phyloP scores from a whole-genome alignment of 1,140 invertebrate species.

The Hylyphantes graminicola region DNA sequence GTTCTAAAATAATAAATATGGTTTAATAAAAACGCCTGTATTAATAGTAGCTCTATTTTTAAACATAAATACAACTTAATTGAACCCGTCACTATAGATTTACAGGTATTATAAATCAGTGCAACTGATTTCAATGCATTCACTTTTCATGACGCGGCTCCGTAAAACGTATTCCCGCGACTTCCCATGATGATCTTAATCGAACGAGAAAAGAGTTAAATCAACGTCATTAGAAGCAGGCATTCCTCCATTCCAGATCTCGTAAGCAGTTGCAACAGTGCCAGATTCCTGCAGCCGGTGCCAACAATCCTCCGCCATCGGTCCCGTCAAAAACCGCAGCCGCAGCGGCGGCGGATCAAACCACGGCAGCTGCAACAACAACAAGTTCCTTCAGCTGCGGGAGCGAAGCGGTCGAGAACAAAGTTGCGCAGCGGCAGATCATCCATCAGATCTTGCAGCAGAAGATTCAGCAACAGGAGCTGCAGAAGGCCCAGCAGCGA shows the following conservation, averaged over 20 bases:
- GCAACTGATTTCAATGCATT: too few species aligned
- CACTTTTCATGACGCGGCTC: slow-evolving; percentile 21
- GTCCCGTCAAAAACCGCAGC: slow-evolving; percentile 7
- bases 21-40: too few species aligned
- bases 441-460: slow-evolving; percentile 78
- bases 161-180: too few species aligned
- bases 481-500: slow-evolving; percentile 65
- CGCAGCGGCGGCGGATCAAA: too few species aligned
- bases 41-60: too few species aligned
- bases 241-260: slow-evolving; percentile 32
- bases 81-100: too few species aligned
- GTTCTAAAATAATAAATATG: too few species aligned
- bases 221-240: background rate
- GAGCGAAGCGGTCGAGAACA: slow-evolving; percentile 58
- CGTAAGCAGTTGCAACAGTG: slow-evolving; percentile 64
- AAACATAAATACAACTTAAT: too few species aligned
- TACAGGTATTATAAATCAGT: too few species aligned
- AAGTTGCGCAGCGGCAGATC: slow-evolving; percentile 71
- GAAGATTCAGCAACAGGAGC: slow-evolving; percentile 74
- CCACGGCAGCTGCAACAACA: background rate
- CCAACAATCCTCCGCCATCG: background rate
- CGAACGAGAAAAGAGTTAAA: background rate
- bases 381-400: background rate
- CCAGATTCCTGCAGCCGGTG: slow-evolving; percentile 6
- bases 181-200: too few species aligned